phyloP scores from a whole-genome alignment of 1,140 invertebrate genomes.

The Drosophila micromelanica region DNA sequence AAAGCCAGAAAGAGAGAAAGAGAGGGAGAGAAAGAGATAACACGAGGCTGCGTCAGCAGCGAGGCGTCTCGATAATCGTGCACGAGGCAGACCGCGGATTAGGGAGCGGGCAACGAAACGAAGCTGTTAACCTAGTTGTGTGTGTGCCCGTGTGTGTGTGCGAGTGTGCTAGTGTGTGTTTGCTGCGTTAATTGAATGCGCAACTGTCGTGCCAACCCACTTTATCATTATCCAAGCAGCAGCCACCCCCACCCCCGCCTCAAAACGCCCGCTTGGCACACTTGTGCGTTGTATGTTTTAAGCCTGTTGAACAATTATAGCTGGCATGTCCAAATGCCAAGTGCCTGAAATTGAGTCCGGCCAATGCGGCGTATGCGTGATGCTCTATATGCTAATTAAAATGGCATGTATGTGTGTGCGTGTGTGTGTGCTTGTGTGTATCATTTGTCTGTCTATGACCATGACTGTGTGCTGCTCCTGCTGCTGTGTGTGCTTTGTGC shows the following conservation, averaged over 20 bases:
- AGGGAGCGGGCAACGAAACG: slow-evolving; percentile 30
- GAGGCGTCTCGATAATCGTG: slow-evolving; percentile 69
- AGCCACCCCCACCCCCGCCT: not conserved
- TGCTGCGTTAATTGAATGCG: slow-evolving; percentile 76
- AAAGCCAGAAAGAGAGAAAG: not conserved
- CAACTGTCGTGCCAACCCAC: slow-evolving; percentile 63
- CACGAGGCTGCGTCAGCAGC: slow-evolving; percentile 4
- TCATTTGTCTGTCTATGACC: slow-evolving; percentile 28
- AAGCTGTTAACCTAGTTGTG: slow-evolving; percentile 66
- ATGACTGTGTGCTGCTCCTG: slow-evolving; percentile 7
- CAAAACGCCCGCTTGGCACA: slow-evolving; percentile 13
- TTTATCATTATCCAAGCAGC: slow-evolving; percentile 33
- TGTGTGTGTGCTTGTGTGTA: slow-evolving; percentile 7
- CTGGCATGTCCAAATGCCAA: slow-evolving; percentile 78
- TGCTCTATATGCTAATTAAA: slow-evolving; percentile 80
- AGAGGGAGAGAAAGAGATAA: not conserved
- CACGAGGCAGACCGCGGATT: slow-evolving; percentile 49
- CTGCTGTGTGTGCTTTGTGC: slow-evolving; percentile 51
- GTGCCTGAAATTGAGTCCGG: slow-evolving; percentile 78
- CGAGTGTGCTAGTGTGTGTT: slow-evolving; percentile 32
- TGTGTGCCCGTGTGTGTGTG: slow-evolving; percentile 15
- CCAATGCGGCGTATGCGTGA: slow-evolving; percentile 76
- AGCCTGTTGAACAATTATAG: slow-evolving; percentile 81
- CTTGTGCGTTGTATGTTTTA: slow-evolving; percentile 62
- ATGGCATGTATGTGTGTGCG: slow-evolving; percentile 48